Evolutionary conservation across 2,113 vertebrate species (phyloP), one percentile per base, ranked within the genome.

Genomic region (Micromys minutus): DNA sequence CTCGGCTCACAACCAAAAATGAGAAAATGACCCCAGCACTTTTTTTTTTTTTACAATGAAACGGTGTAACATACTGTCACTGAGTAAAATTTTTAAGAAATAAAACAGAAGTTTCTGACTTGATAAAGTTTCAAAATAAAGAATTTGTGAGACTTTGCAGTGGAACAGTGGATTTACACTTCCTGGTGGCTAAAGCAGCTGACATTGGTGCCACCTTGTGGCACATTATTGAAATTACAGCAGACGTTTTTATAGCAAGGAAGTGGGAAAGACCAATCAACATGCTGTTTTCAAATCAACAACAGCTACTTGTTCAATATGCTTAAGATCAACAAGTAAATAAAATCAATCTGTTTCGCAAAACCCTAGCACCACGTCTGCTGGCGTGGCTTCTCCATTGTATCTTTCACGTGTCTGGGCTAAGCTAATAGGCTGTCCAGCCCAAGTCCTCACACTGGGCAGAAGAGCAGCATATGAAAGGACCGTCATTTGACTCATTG

Each of bases 151-250:
- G 52, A 45, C 50, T 92, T 93, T n/a, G n/a, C 16, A 29, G 22
- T 92, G 90, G 55, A 16, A 76, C 15, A n/a, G 80, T 34, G 5
- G 15, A n/a, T 36, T 87, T 55, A 65, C 24, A 17, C 36, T 71
- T 76, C 71, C 61, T 22, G 71, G 71, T 1, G 59, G 31, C 36
- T 75, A 87, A 94, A 26, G 11, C 47, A 92, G 57, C 34, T 87
- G 81, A 72, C n/a, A 3, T 47, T 90, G 81, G 76, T 57, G 95
- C 96, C 96, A 96, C 93, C 95, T 93, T 87, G 93, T 97, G 97
- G 96, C 7, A 29, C 12, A 34, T 9, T 69, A 9, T 3, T 91
- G 77, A 84, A 95, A 97, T 13, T 7, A 93, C 94, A 94, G 59
- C 36, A 91, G n/a, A 42, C 42, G 10, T 42, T 52, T 50, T 65